These are phyloP conservation scores for Tryphoninae sp. DNA, from an alignment of 2,888 invertebrate genomes.

Conservation along the genomic window DNA sequence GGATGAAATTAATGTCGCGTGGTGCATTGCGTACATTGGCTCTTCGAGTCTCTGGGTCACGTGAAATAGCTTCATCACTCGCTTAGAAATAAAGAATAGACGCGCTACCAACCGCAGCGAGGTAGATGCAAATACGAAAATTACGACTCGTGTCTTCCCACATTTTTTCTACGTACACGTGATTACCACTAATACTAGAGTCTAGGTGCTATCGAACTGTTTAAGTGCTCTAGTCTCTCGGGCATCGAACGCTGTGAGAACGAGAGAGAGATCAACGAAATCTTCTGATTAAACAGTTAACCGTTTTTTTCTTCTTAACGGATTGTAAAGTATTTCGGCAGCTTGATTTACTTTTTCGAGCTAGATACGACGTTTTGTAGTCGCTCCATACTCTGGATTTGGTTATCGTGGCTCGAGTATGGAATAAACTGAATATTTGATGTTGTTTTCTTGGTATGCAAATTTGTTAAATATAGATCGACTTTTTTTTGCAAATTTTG, in stretches of 20 bases:
- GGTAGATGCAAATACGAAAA: constrained; percentile 39
- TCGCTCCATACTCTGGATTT: neutral
- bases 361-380: neutral
- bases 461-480: neutral
- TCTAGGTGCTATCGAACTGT: constrained; percentile 33
- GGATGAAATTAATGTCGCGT: neutral
- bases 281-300: constrained; percentile 36
- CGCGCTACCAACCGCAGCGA: neutral
- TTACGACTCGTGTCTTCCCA: constrained; percentile 4
- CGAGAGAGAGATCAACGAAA: neutral
- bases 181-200: neutral
- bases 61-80: neutral
- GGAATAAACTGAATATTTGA: neutral
- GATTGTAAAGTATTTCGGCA: neutral
- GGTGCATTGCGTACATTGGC: constrained; percentile 14
- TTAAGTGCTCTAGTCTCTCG: constrained; percentile 15
- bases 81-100: neutral
- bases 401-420: neutral
- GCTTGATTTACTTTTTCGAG: neutral
- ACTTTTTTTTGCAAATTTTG: neutral
- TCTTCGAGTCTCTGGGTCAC: constrained; percentile 41
- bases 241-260: neutral
- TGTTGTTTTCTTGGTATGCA: neutral
- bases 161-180: neutral
- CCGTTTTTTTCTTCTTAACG: constrained; percentile 14